phyloP scores from a whole-genome alignment of 2,888 invertebrate species.

The Ischnura elegans region DNA sequence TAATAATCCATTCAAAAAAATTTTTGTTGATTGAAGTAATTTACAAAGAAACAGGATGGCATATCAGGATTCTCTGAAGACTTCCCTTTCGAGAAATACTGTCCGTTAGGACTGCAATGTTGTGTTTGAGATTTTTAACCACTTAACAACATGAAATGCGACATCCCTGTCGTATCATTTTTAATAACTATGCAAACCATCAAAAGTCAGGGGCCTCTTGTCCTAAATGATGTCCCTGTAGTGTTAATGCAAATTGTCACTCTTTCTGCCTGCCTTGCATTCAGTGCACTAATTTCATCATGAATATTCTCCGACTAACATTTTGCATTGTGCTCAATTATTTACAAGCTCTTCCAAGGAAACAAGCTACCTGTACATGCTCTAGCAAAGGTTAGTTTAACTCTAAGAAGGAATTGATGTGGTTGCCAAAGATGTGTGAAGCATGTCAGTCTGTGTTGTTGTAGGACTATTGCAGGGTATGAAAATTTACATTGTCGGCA shows the following conservation, averaged over 20 bases:
- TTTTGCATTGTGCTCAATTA: constrained; percentile 73
- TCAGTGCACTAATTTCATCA: no score
- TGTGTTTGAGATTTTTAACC: no score
- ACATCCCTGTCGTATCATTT: not conserved
- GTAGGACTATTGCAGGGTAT: no score
- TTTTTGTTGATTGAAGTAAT: no score
- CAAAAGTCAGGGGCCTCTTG: not conserved
- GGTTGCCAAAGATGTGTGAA: not conserved
- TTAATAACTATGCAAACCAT: not conserved
- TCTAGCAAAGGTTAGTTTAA: constrained; percentile 83
- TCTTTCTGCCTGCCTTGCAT: not conserved
- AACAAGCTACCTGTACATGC: constrained; percentile 88
- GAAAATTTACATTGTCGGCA: no score
- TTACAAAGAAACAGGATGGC: no score
- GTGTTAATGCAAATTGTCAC: not conserved
- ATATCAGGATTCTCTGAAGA: no score
- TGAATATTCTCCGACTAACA: constrained; percentile 21
- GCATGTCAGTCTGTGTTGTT: not conserved
- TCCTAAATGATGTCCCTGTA: not conserved
- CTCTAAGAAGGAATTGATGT: not conserved
- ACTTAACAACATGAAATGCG: not conserved
- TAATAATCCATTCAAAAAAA: no score
- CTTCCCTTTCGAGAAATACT: no score
- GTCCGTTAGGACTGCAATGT: no score
- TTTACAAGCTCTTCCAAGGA: constrained; percentile 88